Evolutionary conservation across 2,797 vertebrate genomes (phyloP).

Genomic region (Xerus rutilus): DNA sequence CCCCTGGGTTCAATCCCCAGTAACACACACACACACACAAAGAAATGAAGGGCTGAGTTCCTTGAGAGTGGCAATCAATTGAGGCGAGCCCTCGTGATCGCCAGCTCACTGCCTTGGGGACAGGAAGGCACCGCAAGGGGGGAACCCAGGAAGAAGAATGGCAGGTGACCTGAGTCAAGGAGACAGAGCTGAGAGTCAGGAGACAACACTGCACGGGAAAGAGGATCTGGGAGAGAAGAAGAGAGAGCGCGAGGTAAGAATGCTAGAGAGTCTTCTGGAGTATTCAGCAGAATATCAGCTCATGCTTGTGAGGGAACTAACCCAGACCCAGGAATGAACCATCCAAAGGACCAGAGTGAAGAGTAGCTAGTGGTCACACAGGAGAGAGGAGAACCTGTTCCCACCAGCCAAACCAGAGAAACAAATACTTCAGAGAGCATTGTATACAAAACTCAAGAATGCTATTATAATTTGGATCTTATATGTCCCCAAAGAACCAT

Average conservation of each 20-base stretch:
- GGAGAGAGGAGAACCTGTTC: neutral
- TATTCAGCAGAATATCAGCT: too few relatives aligned
- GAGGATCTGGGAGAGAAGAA: neutral
- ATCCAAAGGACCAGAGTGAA: neutral
- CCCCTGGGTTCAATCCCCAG: too few relatives aligned
- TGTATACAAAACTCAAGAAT: neutral
- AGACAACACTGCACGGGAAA: neutral
- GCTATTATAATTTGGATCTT: neutral
- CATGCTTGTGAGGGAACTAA: accelerated
- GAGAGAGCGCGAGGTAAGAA: neutral
- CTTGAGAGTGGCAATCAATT: neutral
- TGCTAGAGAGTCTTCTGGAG: too few relatives aligned
- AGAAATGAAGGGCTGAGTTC: neutral
- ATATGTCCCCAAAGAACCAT: neutral
- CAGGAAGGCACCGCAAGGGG: neutral
- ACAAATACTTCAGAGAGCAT: neutral
- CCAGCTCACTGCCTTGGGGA: neutral
- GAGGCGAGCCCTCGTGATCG: neutral
- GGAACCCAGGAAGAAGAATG: neutral
- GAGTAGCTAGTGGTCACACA: neutral
- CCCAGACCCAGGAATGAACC: neutral
- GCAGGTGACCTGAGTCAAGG: neutral
- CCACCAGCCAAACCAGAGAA: neutral
- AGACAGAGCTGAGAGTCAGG: neutral
- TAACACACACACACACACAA: neutral